Percentiles rank a stretch among this genome's conserved stretches.
Conservation (phyloP, 2,888 invertebrate species). For the Hypomecis punctinalis region DNA sequence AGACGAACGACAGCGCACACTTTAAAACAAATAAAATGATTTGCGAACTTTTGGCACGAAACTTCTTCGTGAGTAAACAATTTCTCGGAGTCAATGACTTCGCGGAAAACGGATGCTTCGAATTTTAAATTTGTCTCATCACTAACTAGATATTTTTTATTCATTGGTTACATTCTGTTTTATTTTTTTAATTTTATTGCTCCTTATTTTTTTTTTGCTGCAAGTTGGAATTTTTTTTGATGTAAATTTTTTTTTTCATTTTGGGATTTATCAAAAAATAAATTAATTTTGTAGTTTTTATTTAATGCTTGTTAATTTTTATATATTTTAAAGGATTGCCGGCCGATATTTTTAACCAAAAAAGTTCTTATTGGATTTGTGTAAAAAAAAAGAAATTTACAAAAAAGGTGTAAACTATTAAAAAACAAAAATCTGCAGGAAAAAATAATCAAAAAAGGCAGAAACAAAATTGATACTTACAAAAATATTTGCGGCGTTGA, state of each 20-base stretch:
- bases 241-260: no score
- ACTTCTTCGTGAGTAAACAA: conserved; percentile 69
- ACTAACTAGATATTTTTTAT: background rate
- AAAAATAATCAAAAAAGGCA: conserved; percentile 30
- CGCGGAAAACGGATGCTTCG: conserved; percentile 46
- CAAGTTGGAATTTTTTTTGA: background rate
- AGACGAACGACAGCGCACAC: conserved; percentile 30
- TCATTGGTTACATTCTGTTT: background rate
- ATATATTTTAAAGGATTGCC: no score
- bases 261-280: no score
- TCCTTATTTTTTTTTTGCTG: background rate
- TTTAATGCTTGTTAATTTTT: no score
- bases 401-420: background rate
- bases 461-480: conserved; percentile 69
- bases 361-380: conserved; percentile 27
- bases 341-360: no score
- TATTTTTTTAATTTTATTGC: background rate
- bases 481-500: conserved; percentile 82
- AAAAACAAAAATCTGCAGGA: conserved; percentile 4
- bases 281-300: no score
- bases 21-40: conserved; percentile 56
- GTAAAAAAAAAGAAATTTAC: conserved; percentile 10
- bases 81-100: conserved; percentile 76
- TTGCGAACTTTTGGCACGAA: conserved; percentile 67
- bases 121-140: conserved; percentile 16